These are phyloP conservation scores for Tethya wilhelma DNA, from an alignment of 37 sponge, comb jelly and placozoan species.

Conservation along the genomic window DNA sequence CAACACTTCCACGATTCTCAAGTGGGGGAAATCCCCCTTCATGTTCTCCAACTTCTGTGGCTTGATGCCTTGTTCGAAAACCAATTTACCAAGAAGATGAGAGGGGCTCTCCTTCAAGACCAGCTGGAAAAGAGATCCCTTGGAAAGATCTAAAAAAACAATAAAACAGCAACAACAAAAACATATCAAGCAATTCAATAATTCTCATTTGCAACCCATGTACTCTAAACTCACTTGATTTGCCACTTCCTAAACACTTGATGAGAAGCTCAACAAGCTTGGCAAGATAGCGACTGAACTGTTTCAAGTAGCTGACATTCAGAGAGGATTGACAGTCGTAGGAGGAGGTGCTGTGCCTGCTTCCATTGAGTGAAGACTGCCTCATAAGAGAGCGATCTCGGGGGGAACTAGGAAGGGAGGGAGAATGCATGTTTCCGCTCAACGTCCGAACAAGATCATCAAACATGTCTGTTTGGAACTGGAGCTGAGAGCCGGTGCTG, in stretches of 20 bases:
- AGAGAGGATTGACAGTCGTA: background rate
- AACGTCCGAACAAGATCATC: conserved; percentile 34
- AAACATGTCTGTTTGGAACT: conserved; percentile 4
- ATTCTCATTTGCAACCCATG: background rate
- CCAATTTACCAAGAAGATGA: conserved; percentile 64
- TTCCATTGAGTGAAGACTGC: background rate
- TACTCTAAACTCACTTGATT: conserved; percentile 11
- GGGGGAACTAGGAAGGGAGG: background rate
- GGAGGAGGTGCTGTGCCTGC: background rate
- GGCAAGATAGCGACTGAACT: conserved; percentile 49
- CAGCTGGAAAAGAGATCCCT: conserved; percentile 45
- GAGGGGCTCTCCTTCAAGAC: conserved; percentile 83
- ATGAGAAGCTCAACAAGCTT: conserved; percentile 43
- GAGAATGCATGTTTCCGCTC: background rate
- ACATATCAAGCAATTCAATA: background rate
- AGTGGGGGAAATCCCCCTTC: conserved; percentile 43
- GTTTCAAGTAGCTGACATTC: conserved; percentile 29
- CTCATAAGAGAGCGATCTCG: background rate
- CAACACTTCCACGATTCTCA: conserved; percentile 74
- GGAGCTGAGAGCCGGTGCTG: background rate
- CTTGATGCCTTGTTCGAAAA: conserved; percentile 73
- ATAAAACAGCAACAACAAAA: background rate
- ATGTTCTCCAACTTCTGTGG: conserved; percentile 56
- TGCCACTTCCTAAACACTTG: conserved; percentile 16
- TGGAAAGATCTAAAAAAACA: conserved; percentile 16